Conservation (phyloP, 2,113 vertebrate genomes). For the Bostrychus sinensis region DNA sequence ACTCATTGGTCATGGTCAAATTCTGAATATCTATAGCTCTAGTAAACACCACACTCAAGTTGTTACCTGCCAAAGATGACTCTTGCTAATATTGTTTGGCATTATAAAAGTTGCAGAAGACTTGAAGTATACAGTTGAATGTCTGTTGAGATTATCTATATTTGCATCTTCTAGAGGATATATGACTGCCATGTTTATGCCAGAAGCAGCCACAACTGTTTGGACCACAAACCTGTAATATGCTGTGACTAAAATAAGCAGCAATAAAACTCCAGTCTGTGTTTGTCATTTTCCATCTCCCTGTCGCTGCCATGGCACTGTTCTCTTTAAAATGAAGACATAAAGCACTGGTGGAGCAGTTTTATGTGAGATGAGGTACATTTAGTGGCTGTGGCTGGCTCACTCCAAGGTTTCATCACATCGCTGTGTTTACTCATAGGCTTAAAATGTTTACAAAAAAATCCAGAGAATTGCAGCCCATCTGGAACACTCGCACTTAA, state of each 20-base stretch:
- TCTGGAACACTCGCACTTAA: slow-evolving; percentile 9
- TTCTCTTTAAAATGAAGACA: neutral
- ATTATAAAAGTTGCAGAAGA: no score
- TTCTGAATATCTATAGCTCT: no score
- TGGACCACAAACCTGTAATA: neutral
- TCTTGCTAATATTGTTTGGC: no score
- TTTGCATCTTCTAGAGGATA: no score
- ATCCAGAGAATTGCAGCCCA: neutral
- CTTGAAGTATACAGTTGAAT: no score
- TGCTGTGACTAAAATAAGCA: neutral
- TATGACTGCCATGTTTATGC: no score
- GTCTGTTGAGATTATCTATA: no score
- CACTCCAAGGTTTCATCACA: slow-evolving; percentile 10
- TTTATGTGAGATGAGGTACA: slow-evolving; percentile 10
- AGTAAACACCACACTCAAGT: no score
- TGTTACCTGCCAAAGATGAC: no score
- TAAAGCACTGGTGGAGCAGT: slow-evolving; percentile 1
- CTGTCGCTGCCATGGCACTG: neutral
- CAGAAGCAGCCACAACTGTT: neutral
- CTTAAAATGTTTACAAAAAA: slow-evolving; percentile 14
- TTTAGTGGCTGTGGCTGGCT: slow-evolving; percentile 5
- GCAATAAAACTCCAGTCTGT: neutral
- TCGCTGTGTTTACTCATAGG: slow-evolving; percentile 8
- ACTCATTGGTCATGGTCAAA: no score
- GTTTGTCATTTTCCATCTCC: slow-evolving; percentile 1